These are phyloP conservation scores for Epinotia brunnichana DNA, from an alignment of 2,888 invertebrate genomes.

Conservation along the genomic window DNA sequence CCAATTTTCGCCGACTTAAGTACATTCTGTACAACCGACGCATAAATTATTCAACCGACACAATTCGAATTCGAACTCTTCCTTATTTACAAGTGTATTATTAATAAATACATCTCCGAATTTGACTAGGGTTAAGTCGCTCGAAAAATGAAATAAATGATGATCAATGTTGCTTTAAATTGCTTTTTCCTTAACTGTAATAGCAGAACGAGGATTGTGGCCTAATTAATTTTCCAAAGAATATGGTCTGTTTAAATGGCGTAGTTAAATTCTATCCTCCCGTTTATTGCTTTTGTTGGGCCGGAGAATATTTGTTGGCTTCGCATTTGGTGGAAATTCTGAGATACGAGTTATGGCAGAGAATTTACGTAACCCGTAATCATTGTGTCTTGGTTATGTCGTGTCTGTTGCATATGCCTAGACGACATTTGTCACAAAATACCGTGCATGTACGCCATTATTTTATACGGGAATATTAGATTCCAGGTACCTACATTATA, in stretches of 20 bases:
- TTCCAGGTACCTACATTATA: not conserved
- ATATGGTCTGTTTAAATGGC: constrained; percentile 37
- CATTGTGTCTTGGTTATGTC: constrained; percentile 3
- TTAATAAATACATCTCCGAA: not conserved
- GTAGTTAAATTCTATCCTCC: constrained; percentile 46
- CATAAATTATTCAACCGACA: constrained; percentile 30
- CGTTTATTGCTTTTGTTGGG: constrained; percentile 48
- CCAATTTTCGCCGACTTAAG: constrained; percentile 9
- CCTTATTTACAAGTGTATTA: constrained; percentile 24
- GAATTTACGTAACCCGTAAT: constrained; percentile 25
- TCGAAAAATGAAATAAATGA: constrained; percentile 46
- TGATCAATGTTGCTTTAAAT: constrained; percentile 49
- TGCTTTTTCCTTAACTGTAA: constrained; percentile 48
- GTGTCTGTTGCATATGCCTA: too few species aligned
- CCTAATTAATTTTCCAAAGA: constrained; percentile 49
- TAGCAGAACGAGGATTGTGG: constrained; percentile 47
- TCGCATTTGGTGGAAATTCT: not conserved
- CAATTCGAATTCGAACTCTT: constrained; percentile 12
- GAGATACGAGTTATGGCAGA: constrained; percentile 1
- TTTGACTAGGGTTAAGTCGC: constrained; percentile 1
- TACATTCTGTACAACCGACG: constrained; percentile 17
- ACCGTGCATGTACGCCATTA: too few species aligned
- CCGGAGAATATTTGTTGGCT: constrained; percentile 46
- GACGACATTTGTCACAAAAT: too few species aligned
- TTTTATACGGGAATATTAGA: not conserved